Base-by-base conservation (phyloP, 2,797 vertebrate genomes). In the Coracias cyanogaster region DNA sequence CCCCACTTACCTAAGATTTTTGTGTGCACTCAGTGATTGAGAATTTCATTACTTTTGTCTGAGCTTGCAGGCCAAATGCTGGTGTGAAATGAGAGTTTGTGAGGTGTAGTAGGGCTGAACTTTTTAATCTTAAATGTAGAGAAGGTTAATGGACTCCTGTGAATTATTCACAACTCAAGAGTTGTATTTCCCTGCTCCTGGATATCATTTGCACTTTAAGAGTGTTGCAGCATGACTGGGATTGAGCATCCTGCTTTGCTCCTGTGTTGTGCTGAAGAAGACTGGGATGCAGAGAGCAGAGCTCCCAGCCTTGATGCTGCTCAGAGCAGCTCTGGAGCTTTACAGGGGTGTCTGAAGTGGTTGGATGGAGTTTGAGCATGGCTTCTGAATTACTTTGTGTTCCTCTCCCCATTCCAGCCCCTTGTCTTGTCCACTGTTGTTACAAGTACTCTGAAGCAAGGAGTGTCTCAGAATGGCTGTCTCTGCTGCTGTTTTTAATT, bases 1-100 rank as follows among this genome's bases (percentile, higher is more conserved):
- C 94, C 66, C 55, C 67, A 79, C 33, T 73, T 87, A 93, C 60
- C 77, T 84, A 55, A 31, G 93, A 66, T 58, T 94, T 92, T 88
- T 57, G 46, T 61, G 33, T 71, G 83, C 4, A 5, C 62, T 86
- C 82, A 70, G 62, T 70, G 73, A 49, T 24, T 52, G 73, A 90
- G 51, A 86, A 86, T 89, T 84, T 77, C 22, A 48, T 82, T 70
- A 46, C 71, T 95, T 84, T 70, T 84, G 35, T 92, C 55, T 84
- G 60, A n/a, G 45, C 15, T 90, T 73, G 48, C 64, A 80, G 33
- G 45, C 31, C 64, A 55, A 60, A 67, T 0, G 2, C 25, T 61
- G 18, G 25, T 64, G 11, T 28, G 37, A 80, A 61, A 20, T n/a
- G 29, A 51, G 87, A 58, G 28, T 82, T 15, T 45, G 9, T 6